These are phyloP conservation scores for Eristalis arbustorum DNA, from an alignment of 2,888 invertebrate species.

Conservation along the genomic window DNA sequence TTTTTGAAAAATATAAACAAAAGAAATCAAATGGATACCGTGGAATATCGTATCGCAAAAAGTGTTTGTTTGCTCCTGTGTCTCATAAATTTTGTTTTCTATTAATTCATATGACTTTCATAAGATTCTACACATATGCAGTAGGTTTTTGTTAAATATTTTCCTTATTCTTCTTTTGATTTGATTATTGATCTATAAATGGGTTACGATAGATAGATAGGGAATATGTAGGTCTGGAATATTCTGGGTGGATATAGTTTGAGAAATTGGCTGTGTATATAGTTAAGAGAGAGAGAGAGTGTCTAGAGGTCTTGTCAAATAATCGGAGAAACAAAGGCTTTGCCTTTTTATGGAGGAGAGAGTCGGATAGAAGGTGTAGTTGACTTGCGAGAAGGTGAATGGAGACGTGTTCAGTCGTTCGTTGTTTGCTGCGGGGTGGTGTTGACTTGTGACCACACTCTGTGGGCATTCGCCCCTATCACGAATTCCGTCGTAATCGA, in stretches of 20 bases:
- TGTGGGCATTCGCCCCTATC: too few relatives aligned
- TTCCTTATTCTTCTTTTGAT: conserved; percentile 8
- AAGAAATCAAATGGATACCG: conserved; percentile 13
- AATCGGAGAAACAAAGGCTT: not conserved
- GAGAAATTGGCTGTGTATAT: conserved; percentile 4
- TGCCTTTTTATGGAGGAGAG: too few relatives aligned
- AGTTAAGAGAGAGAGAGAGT: conserved; percentile 1
- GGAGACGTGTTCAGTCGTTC: not conserved
- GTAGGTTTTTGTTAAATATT: conserved; percentile 6
- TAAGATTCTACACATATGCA: conserved; percentile 61
- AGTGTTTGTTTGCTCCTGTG: conserved; percentile 3
- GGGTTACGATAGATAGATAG: conserved; percentile 37
- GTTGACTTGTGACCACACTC: too few relatives aligned
- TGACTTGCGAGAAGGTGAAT: not conserved
- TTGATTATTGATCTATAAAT: conserved; percentile 26
- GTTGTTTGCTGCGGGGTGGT: not conserved
- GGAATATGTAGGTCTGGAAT: conserved; percentile 49
- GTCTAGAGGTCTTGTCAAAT: not conserved
- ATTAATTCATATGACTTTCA: conserved; percentile 36
- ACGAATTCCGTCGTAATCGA: too few relatives aligned
- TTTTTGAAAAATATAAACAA: conserved; percentile 31
- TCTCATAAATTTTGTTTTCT: conserved; percentile 1
- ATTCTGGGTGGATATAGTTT: conserved; percentile 56
- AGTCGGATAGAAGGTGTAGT: not conserved
- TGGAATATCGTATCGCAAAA: conserved; percentile 29